Evolutionary conservation across 2,888 invertebrate species (phyloP).

Genomic region (Blastobasis lacticolella): DNA sequence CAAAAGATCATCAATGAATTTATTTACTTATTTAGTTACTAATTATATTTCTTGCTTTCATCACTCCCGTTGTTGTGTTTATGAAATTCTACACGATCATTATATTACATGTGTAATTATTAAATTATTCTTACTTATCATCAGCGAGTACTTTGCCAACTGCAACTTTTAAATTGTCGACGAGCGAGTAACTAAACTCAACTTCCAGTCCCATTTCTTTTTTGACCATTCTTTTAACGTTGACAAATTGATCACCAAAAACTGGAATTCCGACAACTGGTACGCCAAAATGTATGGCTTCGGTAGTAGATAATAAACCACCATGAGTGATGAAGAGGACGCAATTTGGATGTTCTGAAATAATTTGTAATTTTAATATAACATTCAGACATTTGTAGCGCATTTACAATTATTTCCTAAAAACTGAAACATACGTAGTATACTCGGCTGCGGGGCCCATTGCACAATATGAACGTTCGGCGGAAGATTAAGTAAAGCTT

Average conservation of each 20-base stretch:
- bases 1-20: neutral
- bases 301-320: constrained; percentile 46
- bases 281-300: constrained; percentile 39
- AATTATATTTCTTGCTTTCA: neutral
- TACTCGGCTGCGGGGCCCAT: constrained; percentile 45
- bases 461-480: constrained; percentile 40
- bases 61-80: neutral
- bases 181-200: constrained; percentile 24
- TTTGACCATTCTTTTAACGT: constrained; percentile 31
- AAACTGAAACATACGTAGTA: constrained; percentile 22
- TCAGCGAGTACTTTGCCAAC: constrained; percentile 27
- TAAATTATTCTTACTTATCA: constrained; percentile 23
- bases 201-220: constrained; percentile 36
- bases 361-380: neutral
- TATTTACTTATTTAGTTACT: neutral
- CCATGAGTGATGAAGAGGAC: constrained; percentile 52
- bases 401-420: no score
- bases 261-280: constrained; percentile 50
- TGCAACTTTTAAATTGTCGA: constrained; percentile 23
- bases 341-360: constrained; percentile 47
- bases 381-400: constrained; percentile 1
- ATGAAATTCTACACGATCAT: neutral
- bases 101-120: neutral
- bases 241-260: constrained; percentile 45
- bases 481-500: constrained; percentile 26